phyloP scores from a whole-genome alignment of 2,797 vertebrate species.

The Molossus molossus region DNA sequence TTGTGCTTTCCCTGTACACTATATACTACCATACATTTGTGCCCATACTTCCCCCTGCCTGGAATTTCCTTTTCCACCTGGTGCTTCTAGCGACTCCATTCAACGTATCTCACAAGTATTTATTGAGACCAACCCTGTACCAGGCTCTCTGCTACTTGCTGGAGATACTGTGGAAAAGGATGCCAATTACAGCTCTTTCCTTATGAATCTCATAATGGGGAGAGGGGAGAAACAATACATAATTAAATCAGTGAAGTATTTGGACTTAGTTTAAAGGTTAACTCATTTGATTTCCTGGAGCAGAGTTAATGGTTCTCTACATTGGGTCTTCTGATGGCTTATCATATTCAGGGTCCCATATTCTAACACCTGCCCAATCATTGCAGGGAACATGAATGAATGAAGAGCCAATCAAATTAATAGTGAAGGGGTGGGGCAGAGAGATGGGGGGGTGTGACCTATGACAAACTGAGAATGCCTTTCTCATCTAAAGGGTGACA shows the following conservation, averaged over 20 bases:
- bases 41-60: constrained; percentile 32
- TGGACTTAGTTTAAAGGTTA: neutral
- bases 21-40: constrained; percentile 27
- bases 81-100: neutral
- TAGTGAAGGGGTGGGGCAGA: neutral
- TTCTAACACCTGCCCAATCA: neutral
- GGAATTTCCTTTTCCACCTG: constrained; percentile 56
- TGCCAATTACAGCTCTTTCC: neutral
- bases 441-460: neutral
- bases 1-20: constrained; percentile 10
- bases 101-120: neutral
- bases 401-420: neutral
- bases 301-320: neutral
- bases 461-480: neutral
- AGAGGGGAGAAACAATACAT: too few species aligned
- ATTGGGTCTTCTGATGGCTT: neutral
- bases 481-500: neutral
- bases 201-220: neutral
- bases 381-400: neutral
- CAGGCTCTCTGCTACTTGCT: neutral
- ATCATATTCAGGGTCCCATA: neutral
- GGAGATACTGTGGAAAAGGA: neutral
- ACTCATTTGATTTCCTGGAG: neutral
- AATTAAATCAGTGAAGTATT: neutral
- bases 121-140: neutral